These are phyloP conservation scores for Aphyosemion australe DNA, from an alignment of 2,113 vertebrate genomes.

Conservation along the genomic window DNA sequence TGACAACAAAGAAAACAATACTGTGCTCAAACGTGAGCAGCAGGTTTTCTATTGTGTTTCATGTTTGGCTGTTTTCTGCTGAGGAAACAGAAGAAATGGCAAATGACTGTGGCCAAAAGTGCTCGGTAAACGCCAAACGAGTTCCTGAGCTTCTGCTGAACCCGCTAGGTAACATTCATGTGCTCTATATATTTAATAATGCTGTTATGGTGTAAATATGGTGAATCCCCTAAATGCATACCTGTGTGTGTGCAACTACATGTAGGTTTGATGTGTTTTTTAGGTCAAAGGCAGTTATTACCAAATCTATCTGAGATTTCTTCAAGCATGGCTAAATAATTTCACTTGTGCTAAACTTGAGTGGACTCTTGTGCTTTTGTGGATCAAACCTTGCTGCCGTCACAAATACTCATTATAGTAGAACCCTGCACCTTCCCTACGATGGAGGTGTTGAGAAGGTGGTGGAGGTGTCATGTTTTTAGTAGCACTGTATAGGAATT, in stretches of 20 bases:
- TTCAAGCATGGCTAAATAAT: constrained; percentile 37
- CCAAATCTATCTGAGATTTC: constrained; percentile 4
- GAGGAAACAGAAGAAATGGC: constrained; percentile 32
- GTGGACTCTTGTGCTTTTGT: constrained; percentile 44
- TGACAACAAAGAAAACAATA: constrained; percentile 2
- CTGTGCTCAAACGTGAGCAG: constrained; percentile 13
- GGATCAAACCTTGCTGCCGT: not conserved
- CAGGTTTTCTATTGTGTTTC: not conserved
- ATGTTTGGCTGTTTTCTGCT: not conserved
- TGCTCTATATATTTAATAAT: constrained; percentile 27
- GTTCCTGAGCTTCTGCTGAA: constrained; percentile 19
- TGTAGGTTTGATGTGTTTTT: not conserved
- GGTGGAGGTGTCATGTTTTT: constrained; percentile 18
- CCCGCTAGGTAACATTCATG: constrained; percentile 42
- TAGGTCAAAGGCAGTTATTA: not conserved
- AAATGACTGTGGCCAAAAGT: constrained; percentile 31
- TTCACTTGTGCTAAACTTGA: constrained; percentile 26
- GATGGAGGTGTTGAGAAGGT: constrained; percentile 14
- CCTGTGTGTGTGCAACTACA: constrained; percentile 20
- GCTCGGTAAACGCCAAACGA: constrained; percentile 12
- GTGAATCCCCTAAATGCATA: constrained; percentile 23
- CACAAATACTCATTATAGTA: constrained; percentile 1
- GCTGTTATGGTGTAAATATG: constrained; percentile 23
- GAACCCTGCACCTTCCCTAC: constrained; percentile 12
- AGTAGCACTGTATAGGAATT: constrained; percentile 8